These are phyloP conservation scores for Cryptus armator DNA, from an alignment of 2,888 invertebrate species.

Conservation along the genomic window DNA sequence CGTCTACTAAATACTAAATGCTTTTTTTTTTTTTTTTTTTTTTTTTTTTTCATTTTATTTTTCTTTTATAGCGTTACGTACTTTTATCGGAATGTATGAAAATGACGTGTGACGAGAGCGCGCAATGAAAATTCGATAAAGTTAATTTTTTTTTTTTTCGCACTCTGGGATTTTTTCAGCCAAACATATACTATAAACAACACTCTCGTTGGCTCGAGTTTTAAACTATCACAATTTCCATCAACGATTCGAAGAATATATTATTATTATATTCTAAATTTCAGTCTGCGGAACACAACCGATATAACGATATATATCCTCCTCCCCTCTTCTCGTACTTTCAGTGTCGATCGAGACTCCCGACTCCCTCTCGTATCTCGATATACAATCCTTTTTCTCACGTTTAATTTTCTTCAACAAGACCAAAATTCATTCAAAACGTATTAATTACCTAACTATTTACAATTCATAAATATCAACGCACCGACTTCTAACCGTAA, in stretches of 20 bases:
- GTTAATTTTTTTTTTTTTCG: neutral
- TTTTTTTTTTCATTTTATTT: neutral
- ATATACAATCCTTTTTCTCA: constrained; percentile 8
- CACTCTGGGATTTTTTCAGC: constrained; percentile 40
- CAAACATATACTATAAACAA: neutral
- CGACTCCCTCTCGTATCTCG: neutral
- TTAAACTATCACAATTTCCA: constrained; percentile 46
- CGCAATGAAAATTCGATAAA: constrained; percentile 22
- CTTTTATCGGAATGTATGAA: constrained; percentile 33
- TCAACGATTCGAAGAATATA: constrained; percentile 34
- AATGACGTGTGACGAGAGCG: constrained; percentile 10
- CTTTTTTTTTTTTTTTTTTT: constrained; percentile 1
- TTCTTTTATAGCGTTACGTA: neutral
- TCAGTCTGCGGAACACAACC: constrained; percentile 55
- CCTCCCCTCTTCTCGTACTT: constrained; percentile 9
- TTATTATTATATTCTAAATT: constrained; percentile 45
- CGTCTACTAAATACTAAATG: constrained; percentile 22
- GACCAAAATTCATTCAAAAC: constrained; percentile 22
- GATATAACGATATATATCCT: constrained; percentile 13
- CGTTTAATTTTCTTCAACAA: constrained; percentile 21
- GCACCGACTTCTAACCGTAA: neutral
- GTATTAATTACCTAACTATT: constrained; percentile 42
- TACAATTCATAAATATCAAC: constrained; percentile 56
- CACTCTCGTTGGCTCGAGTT: neutral
- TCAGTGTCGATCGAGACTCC: constrained; percentile 1